Base-by-base conservation (phyloP, 2,113 vertebrate genomes). In the Nestor notabilis region DNA sequence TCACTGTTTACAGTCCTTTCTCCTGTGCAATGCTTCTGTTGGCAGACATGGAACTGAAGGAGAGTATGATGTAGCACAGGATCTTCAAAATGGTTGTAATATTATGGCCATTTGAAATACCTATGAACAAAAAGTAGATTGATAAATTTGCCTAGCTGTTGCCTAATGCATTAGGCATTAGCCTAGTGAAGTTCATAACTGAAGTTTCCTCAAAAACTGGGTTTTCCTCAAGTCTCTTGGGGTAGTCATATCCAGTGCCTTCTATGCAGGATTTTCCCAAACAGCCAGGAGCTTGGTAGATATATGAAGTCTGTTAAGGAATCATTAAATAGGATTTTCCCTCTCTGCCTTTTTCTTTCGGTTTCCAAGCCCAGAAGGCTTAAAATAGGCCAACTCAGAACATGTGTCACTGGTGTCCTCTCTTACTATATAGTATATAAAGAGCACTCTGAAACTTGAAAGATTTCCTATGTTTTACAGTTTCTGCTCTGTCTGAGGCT, bases 231-330 rank as follows among this genome's bases (percentile, higher is more conserved):
- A 70, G 25, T 31, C 27, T 80, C 33, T 23, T 55, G 12, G 7
- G 17, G 9, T 4, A 63, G 2, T 46, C 0, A 0, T 18, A 46
- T 1, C 19, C n/a, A 13, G 3, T 37, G 71, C 13, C 8, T 81
- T 55, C 23, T 46, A 27, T 1, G 2, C 12, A 17, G 10, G 5
- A 50, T 79, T 75, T 81, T 96, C 70, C 29, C 7, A 50, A 66
- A 15, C 17, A 41, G 19, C 6, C 15, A 19, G 24, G 50, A 69
- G 7, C 19, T 53, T 82, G 56, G 10, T 14, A 82, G 31, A 21
- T 35, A 17, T 3, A 41, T 55, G 12, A 56, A 88, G 23, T 63
- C 39, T 0, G 3, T 68, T 60, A 64, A 55, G 16, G 8, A 93
- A 71, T 61, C 11, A 46, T 75, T 64, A 60, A 63, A 35, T 5